These are phyloP conservation scores for Penaeus indicus DNA, from an alignment of 1,140 invertebrate species.

Conservation along the genomic window DNA sequence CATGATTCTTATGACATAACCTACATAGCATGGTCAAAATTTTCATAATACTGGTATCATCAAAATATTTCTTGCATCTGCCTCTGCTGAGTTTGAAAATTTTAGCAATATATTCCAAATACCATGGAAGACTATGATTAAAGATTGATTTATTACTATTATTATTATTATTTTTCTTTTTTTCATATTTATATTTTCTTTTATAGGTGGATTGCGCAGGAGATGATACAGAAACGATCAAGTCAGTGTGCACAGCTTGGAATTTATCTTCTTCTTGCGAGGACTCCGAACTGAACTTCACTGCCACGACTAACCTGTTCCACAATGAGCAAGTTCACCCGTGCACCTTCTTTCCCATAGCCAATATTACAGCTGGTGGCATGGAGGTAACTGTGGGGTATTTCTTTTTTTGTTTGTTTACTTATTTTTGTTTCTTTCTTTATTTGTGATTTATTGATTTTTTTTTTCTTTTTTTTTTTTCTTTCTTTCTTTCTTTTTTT, in stretches of 20 bases:
- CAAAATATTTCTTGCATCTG: too few species aligned
- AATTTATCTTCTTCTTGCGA: conserved; percentile 10
- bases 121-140: too few species aligned
- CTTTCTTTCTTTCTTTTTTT: neutral
- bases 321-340: neutral
- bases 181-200: neutral
- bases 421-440: neutral
- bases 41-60: too few species aligned
- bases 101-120: too few species aligned
- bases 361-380: neutral
- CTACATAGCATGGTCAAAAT: too few species aligned
- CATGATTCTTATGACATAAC: too few species aligned
- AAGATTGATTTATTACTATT: too few species aligned
- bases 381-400: conserved; percentile 4
- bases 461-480: too few species aligned
- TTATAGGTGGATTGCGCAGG: conserved; percentile 1
- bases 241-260: neutral
- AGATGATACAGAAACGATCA: neutral
- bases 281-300: conserved; percentile 17
- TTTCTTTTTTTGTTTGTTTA: neutral
- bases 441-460: too few species aligned
- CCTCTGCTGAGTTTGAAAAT: too few species aligned
- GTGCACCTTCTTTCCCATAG: conserved; percentile 41
- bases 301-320: neutral
- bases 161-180: neutral